phyloP scores from a whole-genome alignment of 1,140 invertebrate species.

The Diploscapter pachys region DNA sequence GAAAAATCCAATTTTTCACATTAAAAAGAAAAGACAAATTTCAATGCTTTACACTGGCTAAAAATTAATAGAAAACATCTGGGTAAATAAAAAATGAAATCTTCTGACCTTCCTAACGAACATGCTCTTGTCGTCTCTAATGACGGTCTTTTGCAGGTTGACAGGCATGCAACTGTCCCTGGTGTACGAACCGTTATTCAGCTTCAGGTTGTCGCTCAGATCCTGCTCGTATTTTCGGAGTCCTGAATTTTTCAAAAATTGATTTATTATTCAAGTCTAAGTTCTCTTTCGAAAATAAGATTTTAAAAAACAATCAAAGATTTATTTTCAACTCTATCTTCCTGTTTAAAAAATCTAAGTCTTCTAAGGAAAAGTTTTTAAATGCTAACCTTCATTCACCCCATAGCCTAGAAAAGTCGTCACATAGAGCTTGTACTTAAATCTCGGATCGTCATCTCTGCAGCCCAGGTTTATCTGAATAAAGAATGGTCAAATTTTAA shows the following conservation, averaged over 20 bases:
- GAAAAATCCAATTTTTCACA: background rate
- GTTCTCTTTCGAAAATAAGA: background rate
- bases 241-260: background rate
- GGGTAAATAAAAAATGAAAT: no score
- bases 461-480: constrained; percentile 62
- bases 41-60: background rate
- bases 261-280: no score
- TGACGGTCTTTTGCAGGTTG: constrained; percentile 46
- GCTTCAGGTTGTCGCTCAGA: constrained; percentile 28
- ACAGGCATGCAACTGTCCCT: constrained; percentile 47
- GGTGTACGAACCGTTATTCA: constrained; percentile 33
- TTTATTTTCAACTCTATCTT: no score
- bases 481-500: background rate
- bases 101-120: constrained; percentile 48
- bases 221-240: constrained; percentile 29
- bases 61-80: no score
- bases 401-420: constrained; percentile 66
- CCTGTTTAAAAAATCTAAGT: no score
- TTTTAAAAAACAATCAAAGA: background rate
- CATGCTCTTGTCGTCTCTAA: constrained; percentile 39
- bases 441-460: constrained; percentile 62
- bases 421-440: constrained; percentile 65
- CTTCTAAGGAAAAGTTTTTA: no score
- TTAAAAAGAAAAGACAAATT: constrained; percentile 27
- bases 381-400: constrained; percentile 63